A percentile compares a stretch with the other conserved stretches of the same genome.
phyloP scores from a whole-genome alignment of 2,888 invertebrate genomes.

The Drosophila greeni region DNA sequence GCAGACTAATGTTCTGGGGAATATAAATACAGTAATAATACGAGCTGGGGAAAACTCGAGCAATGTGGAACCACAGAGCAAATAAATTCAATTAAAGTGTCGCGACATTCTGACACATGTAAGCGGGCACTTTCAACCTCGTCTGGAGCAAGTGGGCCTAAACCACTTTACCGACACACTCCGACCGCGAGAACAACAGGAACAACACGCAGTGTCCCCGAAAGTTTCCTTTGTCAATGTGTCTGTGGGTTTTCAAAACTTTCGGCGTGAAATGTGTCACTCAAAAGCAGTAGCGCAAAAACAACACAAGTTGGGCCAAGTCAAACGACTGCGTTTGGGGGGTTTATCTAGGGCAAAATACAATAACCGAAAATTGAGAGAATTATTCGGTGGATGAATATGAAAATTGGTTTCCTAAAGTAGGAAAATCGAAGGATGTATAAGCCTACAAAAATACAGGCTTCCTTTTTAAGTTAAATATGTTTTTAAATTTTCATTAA shows the following conservation, averaged over 20 bases:
- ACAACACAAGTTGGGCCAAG: constrained; percentile 31
- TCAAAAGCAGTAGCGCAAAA: constrained; percentile 44
- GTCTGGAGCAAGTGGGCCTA: constrained; percentile 30
- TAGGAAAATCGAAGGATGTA: neutral
- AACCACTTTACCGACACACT: constrained; percentile 57
- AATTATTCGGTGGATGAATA: neutral
- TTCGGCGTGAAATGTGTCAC: constrained; percentile 60
- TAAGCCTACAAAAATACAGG: too few relatives aligned
- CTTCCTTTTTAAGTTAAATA: too few relatives aligned
- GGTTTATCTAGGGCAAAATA: constrained; percentile 9
- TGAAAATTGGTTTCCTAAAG: constrained; percentile 5
- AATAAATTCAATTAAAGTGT: constrained; percentile 41
- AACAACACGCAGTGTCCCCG: constrained; percentile 24
- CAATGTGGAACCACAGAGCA: constrained; percentile 4
- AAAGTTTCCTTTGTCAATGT: constrained; percentile 45
- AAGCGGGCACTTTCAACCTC: constrained; percentile 26
- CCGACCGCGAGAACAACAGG: constrained; percentile 26
- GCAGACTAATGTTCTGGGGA: too few relatives aligned
- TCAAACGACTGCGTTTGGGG: constrained; percentile 19
- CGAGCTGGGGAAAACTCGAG: constrained; percentile 1
- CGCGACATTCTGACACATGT: constrained; percentile 40
- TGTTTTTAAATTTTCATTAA: too few relatives aligned
- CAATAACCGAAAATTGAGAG: neutral
- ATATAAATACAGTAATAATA: neutral
- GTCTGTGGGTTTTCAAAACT: constrained; percentile 31